These are phyloP conservation scores for Pseudeuparius sepicola DNA, from an alignment of 2,888 invertebrate species.

Conservation along the genomic window DNA sequence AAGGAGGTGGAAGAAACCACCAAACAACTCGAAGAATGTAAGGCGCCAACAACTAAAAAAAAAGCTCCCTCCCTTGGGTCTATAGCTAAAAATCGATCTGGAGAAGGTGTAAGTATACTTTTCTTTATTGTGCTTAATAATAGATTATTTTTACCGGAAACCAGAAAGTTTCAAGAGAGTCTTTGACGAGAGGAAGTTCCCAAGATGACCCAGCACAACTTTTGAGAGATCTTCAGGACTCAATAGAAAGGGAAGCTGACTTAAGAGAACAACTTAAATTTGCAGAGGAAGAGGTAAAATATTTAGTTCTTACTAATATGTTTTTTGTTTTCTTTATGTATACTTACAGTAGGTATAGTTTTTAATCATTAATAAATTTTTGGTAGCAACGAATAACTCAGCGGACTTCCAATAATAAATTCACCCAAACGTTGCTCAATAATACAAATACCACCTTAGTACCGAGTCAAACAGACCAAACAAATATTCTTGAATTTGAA, in stretches of 20 bases:
- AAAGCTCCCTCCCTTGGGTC: slow-evolving; percentile 49
- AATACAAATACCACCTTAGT: too few species aligned
- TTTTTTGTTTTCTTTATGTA: background rate
- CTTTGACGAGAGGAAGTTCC: slow-evolving; percentile 65
- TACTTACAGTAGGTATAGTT: slow-evolving; percentile 1
- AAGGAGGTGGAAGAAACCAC: slow-evolving; percentile 60
- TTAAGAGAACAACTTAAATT: slow-evolving; percentile 84
- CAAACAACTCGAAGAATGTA: slow-evolving; percentile 45
- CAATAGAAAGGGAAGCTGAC: slow-evolving; percentile 87
- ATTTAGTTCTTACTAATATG: too few species aligned
- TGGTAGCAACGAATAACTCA: too few species aligned
- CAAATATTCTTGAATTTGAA: too few species aligned
- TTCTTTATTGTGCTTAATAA: slow-evolving; percentile 8
- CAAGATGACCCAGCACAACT: slow-evolving; percentile 75
- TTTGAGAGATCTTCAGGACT: slow-evolving; percentile 80
- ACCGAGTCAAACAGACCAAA: too few species aligned
- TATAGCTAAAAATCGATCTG: slow-evolving; percentile 47
- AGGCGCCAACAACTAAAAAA: slow-evolving; percentile 38
- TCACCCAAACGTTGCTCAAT: too few species aligned
- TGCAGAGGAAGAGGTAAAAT: slow-evolving; percentile 79
- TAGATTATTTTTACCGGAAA: slow-evolving; percentile 6
- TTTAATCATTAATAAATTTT: too few species aligned
- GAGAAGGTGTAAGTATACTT: slow-evolving; percentile 45
- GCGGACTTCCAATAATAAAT: too few species aligned
- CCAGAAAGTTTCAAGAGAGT: slow-evolving; percentile 62